Percentiles rank a stretch among this genome's conserved stretches.
phyloP scores from a whole-genome alignment of 2,113 vertebrate species.

The Octodon degus region DNA sequence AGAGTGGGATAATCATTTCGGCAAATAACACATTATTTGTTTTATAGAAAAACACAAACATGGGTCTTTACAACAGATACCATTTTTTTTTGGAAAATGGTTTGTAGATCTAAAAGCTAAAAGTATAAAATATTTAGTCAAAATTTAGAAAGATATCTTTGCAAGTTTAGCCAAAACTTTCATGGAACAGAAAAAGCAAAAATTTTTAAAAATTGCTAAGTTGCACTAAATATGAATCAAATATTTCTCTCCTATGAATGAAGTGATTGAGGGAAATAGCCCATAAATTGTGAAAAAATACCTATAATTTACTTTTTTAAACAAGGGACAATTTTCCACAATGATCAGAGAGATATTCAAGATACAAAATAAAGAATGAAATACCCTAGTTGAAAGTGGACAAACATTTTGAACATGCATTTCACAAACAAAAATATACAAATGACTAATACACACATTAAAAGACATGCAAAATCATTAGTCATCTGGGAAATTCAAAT shows the following conservation, averaged over 20 bases:
- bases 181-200: neutral
- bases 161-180: neutral
- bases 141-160: neutral
- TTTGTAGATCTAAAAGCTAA: neutral
- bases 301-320: conserved; percentile 4
- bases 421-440: neutral
- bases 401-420: neutral
- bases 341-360: neutral
- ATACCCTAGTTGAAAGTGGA: neutral
- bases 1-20: neutral
- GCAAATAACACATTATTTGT: neutral
- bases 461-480: neutral
- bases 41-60: neutral
- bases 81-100: neutral
- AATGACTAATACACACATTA: neutral
- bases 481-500: neutral
- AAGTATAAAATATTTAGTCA: neutral
- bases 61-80: neutral
- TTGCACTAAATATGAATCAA: neutral
- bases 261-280: neutral
- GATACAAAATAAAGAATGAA: neutral
- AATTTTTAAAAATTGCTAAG: neutral
- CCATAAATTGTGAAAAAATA: neutral
- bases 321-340: neutral
- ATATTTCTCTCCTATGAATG: neutral